Base-by-base conservation (phyloP, 2,113 vertebrate species). In the Pluvianellus socialis region DNA sequence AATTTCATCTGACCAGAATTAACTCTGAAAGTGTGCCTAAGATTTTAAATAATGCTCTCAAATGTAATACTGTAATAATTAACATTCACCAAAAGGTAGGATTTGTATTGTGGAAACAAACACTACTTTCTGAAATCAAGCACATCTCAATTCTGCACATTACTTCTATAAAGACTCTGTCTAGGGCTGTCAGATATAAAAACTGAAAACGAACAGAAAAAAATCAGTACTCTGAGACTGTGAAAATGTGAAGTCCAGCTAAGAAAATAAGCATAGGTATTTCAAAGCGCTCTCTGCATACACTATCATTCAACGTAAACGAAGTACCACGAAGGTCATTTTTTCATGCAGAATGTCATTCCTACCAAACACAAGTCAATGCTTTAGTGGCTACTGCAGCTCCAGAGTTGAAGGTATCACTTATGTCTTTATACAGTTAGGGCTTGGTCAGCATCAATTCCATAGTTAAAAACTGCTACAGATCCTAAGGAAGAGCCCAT, bases 1-100 rank as follows among this genome's bases (percentile, higher is more conserved):
- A 75, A 86, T 76, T 92, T 92, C 6, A 92, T 95, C 76, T 92
- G 85, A 94, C 40, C 81, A 92, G 81, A 95, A 94, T 92, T 86
- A 96, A 88, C 88, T 93, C 65, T 76, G 63, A 35, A 73, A 79
- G 47, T 14, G 14, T 52, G 45, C 38, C 58, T 65, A 49, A 49
- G 30, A 24, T 71, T 83, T 90, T 63, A 92, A 93, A 59, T 59
- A 83, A 73, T 0, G 1, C 33, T 90, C 67, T 92, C 18, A 49
- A 83, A 61, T 71, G 27, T 33, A 72, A 53, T 30, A 56, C 12
- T 63, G 11, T 44, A 67, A 81, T 14, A 13, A 81, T 52, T 63
- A 94, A 52, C 8, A 56, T 40, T 87, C 0, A 0, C 22, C 90
- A n/a, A 53, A 79, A 87, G 19, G 61, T 19, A 77, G 6, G 12